Evolutionary conservation across 2,113 vertebrate species (phyloP).

Genomic region (Brachionichthys hirsutus): DNA sequence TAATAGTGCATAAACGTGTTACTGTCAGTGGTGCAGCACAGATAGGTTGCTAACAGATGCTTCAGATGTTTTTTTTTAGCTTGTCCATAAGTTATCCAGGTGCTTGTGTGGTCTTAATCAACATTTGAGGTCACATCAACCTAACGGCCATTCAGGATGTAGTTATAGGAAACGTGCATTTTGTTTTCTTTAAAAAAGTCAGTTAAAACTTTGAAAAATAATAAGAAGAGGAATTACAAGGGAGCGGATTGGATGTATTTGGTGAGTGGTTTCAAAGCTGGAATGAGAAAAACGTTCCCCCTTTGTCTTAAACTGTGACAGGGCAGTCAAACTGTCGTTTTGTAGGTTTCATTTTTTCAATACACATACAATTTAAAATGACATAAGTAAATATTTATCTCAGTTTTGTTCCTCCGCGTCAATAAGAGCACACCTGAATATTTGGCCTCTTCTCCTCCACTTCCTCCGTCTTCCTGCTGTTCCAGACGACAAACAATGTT

Average conservation of each 20-base stretch:
- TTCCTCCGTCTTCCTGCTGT: conserved; percentile 38
- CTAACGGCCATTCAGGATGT: conserved; percentile 3
- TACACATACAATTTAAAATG: too few relatives aligned
- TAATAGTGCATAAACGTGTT: too few relatives aligned
- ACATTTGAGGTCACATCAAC: conserved; percentile 26
- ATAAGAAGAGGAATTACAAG: conserved; percentile 23
- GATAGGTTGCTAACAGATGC: background rate
- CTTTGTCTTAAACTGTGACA: too few relatives aligned
- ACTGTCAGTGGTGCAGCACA: background rate
- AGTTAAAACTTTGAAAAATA: conserved; percentile 8
- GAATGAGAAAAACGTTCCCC: background rate
- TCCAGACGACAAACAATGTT: conserved; percentile 19
- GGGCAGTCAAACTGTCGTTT: too few relatives aligned
- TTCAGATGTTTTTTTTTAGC: conserved; percentile 5
- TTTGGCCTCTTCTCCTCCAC: conserved; percentile 14
- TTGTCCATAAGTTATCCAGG: conserved; percentile 11
- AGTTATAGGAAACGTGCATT: conserved; percentile 32
- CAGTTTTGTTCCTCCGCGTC: background rate
- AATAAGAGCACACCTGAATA: conserved; percentile 24
- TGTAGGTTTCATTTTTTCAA: background rate
- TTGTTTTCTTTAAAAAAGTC: conserved; percentile 26
- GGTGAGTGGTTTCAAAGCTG: conserved; percentile 13
- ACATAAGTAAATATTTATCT: too few relatives aligned
- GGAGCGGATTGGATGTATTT: conserved; percentile 17
- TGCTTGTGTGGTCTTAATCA: conserved; percentile 11